phyloP scores from a whole-genome alignment of 2,797 vertebrate species.

The Enteromius unitaeniatus region DNA sequence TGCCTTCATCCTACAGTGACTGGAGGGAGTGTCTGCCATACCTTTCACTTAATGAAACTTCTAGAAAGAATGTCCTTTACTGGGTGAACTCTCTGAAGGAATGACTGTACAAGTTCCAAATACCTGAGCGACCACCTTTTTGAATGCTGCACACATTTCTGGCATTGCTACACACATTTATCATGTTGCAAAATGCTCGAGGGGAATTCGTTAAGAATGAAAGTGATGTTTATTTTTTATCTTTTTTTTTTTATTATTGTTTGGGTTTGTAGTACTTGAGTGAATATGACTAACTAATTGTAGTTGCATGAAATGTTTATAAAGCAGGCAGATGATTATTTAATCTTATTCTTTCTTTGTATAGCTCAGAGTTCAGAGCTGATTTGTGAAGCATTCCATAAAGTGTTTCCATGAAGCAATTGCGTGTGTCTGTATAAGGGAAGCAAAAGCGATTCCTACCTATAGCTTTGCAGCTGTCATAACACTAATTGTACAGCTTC shows the following conservation, averaged over 20 bases:
- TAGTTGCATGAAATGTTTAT: not conserved
- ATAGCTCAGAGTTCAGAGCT: not conserved
- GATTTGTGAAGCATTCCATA: slow-evolving; percentile 9
- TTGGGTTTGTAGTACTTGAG: too few relatives aligned
- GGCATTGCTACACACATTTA: slow-evolving; percentile 2
- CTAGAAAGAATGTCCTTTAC: not conserved
- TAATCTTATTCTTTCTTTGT: not conserved
- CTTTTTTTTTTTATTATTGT: too few relatives aligned
- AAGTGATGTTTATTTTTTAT: not conserved
- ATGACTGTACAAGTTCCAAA: slow-evolving; percentile 2
- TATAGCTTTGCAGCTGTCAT: slow-evolving; percentile 51
- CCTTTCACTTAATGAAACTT: not conserved
- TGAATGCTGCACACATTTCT: slow-evolving; percentile 4
- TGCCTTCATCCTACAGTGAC: not conserved
- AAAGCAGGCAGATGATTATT: slow-evolving; percentile 2
- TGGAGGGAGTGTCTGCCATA: slow-evolving; percentile 1
- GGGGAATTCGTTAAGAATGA: slow-evolving; percentile 12
- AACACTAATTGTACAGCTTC: slow-evolving; percentile 49
- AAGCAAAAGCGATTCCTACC: slow-evolving; percentile 14
- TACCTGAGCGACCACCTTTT: slow-evolving; percentile 7
- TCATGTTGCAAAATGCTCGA: slow-evolving; percentile 15
- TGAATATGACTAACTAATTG: not conserved
- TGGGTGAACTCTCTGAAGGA: not conserved
- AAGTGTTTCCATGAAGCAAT: slow-evolving; percentile 6
- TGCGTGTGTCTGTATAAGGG: slow-evolving; percentile 15